Base-by-base conservation (phyloP, 2,888 invertebrate genomes). In the Nematopogon swammerdamellus region DNA sequence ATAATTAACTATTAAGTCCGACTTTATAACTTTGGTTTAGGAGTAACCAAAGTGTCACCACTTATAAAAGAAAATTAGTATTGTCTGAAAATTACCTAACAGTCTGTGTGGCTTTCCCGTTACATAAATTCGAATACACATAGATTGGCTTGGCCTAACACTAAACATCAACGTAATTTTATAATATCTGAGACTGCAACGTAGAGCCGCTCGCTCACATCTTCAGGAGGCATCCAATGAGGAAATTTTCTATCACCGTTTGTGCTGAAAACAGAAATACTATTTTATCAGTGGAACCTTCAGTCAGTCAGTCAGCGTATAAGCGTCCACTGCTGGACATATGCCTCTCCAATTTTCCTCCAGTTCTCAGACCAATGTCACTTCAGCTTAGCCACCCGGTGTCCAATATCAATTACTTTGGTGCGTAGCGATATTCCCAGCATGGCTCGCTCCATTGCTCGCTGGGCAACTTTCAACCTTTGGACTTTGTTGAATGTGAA, bases 161-260 rank as follows among this genome's bases (percentile, higher is more conserved):
- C 36, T 8, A 14, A n/a, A 25, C 25, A 25, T 25, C 25, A 14
- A 36, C 36, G 36, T 14, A 14, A 36, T 14, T 8, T 36, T 8
- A 14, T 36, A 8, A 36, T 36, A 14, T 14, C 11, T 3, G 36
- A 36, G 36, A 14, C 36, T 36, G 36, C 36, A 14, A 14, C 3
- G 36, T 14, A 3, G 6, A 36, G 6, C n/a, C 25, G 25, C 11
- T 10, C 10, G 25, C 10, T 75, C 63, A 80, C 64, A 76, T 72
- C 65, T 79, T 80, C 65, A 75, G 72, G 63, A 80, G 74, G 65
- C 76, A 79, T 61, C 83, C 82, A 58, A 86, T 81, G 58, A 87
- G 72, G 68, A 84, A 85, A 67, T 90, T 89, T 68, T 90, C 89
- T 62, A 91, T 82, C 58, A 91, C 88, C 57, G 88, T 85, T 81